phyloP scores from a whole-genome alignment of 1,140 invertebrate genomes.

The Odontomachus brunneus region DNA sequence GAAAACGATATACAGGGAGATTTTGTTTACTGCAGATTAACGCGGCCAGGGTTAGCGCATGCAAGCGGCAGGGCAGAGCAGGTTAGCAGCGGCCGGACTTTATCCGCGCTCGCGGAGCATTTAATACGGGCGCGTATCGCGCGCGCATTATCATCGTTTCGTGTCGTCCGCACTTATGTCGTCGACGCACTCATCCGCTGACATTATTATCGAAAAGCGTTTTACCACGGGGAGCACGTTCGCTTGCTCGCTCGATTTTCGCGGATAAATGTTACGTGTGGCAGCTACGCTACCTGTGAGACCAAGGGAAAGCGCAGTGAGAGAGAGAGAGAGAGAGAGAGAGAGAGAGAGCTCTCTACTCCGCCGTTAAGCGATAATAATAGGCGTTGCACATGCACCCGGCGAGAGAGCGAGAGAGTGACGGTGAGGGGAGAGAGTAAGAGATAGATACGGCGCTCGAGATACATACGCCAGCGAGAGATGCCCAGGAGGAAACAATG shows the following conservation, averaged over 20 bases:
- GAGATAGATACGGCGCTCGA: slow-evolving; percentile 50
- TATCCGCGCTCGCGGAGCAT: slow-evolving; percentile 30
- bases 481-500: slow-evolving; percentile 57
- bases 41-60: too few species aligned
- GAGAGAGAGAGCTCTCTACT: slow-evolving; percentile 48
- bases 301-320: slow-evolving; percentile 30
- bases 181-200: slow-evolving; percentile 49
- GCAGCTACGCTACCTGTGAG: slow-evolving; percentile 20
- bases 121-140: slow-evolving; percentile 1
- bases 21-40: too few species aligned
- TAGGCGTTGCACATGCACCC: slow-evolving; percentile 55
- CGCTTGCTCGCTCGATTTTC: slow-evolving; percentile 53
- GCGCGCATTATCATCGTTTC: slow-evolving; percentile 22
- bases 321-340: too few species aligned
- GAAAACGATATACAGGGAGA: slow-evolving; percentile 17
- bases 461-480: slow-evolving; percentile 41
- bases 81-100: slow-evolving; percentile 33
- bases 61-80: too few species aligned
- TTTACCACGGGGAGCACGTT: slow-evolving; percentile 51
- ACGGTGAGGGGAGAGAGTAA: slow-evolving; percentile 25
- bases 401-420: slow-evolving; percentile 37
- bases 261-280: slow-evolving; percentile 54
- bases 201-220: slow-evolving; percentile 61
- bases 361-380: slow-evolving; percentile 69
- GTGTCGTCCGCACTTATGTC: slow-evolving; percentile 48